Conservation (phyloP, 2,888 invertebrate species). For the Eristalinus sepulchralis region DNA sequence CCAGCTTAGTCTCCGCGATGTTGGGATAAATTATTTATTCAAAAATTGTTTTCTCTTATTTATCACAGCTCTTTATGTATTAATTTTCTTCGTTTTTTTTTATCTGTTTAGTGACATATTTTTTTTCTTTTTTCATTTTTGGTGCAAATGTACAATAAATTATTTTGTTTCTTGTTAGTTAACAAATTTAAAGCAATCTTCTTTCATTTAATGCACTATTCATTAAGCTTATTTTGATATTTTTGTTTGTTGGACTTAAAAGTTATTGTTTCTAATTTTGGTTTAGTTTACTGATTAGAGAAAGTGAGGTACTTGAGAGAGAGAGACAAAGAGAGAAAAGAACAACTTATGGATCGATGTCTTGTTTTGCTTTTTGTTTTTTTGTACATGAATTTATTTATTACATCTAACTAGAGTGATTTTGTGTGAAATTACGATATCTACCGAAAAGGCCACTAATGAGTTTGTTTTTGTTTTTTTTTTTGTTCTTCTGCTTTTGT, state of each 20-base stretch:
- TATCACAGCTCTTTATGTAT: constrained; percentile 77
- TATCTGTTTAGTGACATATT: constrained; percentile 73
- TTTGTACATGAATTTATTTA: constrained; percentile 24
- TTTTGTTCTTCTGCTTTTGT: constrained; percentile 3
- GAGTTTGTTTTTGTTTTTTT: constrained; percentile 23
- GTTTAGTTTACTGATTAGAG: constrained; percentile 1
- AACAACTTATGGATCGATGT: constrained; percentile 12
- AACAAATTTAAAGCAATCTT: constrained; percentile 44
- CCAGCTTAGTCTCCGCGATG: not conserved
- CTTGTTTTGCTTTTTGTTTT: not conserved
- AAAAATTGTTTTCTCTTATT: constrained; percentile 72
- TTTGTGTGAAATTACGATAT: constrained; percentile 14
- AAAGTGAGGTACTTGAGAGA: constrained; percentile 17
- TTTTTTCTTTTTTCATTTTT: constrained; percentile 73
- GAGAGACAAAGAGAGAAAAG: not conserved
- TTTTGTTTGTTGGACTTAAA: not conserved
- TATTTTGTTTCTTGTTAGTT: not conserved
- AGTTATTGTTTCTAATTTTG: constrained; percentile 4
- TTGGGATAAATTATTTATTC: constrained; percentile 47
- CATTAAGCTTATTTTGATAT: constrained; percentile 5
- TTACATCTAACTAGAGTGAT: constrained; percentile 29
- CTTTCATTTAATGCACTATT: not conserved
- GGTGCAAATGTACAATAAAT: constrained; percentile 74
- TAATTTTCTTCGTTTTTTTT: constrained; percentile 57
- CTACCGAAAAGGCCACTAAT: constrained; percentile 64